Evolutionary conservation across 2,888 invertebrate species (phyloP).

Genomic region (Drosophila pseudotalamancana): DNA sequence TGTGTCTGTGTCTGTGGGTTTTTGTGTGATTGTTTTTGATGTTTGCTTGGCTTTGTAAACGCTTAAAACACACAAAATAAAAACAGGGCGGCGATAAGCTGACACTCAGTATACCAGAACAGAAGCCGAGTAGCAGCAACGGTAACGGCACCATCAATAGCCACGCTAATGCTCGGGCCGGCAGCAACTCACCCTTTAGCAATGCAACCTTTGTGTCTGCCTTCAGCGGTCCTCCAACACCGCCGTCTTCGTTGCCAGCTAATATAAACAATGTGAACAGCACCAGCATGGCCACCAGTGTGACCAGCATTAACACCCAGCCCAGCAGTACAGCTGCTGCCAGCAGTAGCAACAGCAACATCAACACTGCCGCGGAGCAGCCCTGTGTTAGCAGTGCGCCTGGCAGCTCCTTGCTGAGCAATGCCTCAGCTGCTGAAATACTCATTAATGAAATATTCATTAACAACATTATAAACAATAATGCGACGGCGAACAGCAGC

Average conservation of each 20-base stretch:
- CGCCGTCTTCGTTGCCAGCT: constrained; percentile 58
- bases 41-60: constrained; percentile 37
- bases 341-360: constrained; percentile 41
- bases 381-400: constrained; percentile 29
- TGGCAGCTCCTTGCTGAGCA: constrained; percentile 63
- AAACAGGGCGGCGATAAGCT: constrained; percentile 89
- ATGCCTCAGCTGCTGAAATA: constrained; percentile 82
- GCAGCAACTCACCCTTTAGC: constrained; percentile 58
- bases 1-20: constrained; percentile 49
- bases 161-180: constrained; percentile 29
- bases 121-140: constrained; percentile 81
- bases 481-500: constrained; percentile 53
- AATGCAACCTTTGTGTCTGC: constrained; percentile 81
- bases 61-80: constrained; percentile 69
- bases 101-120: constrained; percentile 88
- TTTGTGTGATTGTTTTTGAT: constrained; percentile 28
- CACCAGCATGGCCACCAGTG: constrained; percentile 51
- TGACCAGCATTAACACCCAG: constrained; percentile 64
- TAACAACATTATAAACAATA: constrained; percentile 83
- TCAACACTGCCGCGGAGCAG: constrained; percentile 39
- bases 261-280: constrained; percentile 57
- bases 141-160: constrained; percentile 55
- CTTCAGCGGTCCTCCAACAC: constrained; percentile 63
- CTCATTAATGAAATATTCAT: constrained; percentile 84
- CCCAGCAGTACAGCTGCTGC: constrained; percentile 46